Evolutionary conservation across 2,797 vertebrate genomes (phyloP).

Genomic region (Melanotaenia boesemani): DNA sequence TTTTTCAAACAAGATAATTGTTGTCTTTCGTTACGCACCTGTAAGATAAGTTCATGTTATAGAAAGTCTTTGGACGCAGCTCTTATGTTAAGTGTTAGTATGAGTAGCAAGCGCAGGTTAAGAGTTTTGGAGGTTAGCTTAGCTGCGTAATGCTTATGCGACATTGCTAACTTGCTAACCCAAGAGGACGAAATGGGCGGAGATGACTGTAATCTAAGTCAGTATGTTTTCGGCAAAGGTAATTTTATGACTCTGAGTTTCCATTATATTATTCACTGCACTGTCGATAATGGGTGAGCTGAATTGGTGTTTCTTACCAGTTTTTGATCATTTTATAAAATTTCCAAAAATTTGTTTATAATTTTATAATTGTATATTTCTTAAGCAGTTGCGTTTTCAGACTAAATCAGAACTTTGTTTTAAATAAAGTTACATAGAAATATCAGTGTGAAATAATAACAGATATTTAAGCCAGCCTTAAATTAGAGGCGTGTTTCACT

Average conservation of each 20-base stretch:
- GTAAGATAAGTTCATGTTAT: background rate
- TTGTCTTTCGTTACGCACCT: background rate
- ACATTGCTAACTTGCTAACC: background rate
- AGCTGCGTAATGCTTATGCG: background rate
- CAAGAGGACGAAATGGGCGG: slow-evolving; percentile 1
- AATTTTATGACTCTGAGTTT: too few species aligned
- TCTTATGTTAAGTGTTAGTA: fast-evolving
- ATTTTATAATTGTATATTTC: background rate
- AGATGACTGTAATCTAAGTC: background rate
- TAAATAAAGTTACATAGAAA: background rate
- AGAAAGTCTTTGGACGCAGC: fast-evolving
- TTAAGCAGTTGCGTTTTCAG: background rate
- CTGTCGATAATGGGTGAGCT: background rate
- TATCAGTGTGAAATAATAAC: background rate
- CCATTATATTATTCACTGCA: background rate
- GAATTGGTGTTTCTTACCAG: background rate
- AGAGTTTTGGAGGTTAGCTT: too few species aligned
- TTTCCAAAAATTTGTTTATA: background rate
- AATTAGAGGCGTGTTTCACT: background rate
- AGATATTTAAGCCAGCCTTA: background rate
- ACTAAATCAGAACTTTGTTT: background rate
- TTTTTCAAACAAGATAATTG: background rate
- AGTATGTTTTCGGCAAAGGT: background rate
- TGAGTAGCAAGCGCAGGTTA: fast-evolving
- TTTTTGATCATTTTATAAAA: background rate